Conservation (phyloP, 2,113 vertebrate species). For the Copsychus sechellarum region DNA sequence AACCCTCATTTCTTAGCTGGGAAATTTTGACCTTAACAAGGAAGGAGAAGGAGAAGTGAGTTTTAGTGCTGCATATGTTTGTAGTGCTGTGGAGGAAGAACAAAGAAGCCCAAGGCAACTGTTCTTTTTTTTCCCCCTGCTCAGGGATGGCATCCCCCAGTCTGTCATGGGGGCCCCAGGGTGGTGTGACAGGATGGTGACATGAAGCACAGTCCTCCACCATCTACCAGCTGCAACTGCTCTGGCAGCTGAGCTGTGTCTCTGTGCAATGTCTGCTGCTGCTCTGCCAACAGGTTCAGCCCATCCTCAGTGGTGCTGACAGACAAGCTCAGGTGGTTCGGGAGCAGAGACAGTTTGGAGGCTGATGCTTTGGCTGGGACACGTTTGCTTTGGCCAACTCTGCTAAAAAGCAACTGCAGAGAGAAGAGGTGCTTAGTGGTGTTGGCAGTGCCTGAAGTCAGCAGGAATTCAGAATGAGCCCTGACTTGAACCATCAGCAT, state of each 20-base stretch:
- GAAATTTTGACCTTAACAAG: background rate
- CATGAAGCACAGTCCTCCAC: background rate
- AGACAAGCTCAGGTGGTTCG: background rate
- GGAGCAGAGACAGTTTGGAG: background rate
- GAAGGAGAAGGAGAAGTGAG: background rate
- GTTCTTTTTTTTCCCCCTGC: background rate
- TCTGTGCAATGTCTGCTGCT: background rate
- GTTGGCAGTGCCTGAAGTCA: slow-evolving; percentile 18
- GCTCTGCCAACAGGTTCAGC: background rate
- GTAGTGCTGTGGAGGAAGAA: background rate
- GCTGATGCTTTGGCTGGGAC: background rate
- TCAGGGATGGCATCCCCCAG: background rate
- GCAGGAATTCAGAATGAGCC: slow-evolving; percentile 18
- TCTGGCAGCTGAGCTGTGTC: background rate
- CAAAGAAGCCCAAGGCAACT: background rate
- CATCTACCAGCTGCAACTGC: background rate
- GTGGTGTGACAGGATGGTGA: background rate
- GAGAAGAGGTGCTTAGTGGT: background rate
- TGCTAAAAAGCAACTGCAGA: background rate
- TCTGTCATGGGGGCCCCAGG: background rate
- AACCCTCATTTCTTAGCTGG: background rate
- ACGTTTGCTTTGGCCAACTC: background rate
- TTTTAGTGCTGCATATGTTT: background rate
- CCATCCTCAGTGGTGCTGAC: background rate
- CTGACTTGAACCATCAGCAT: background rate